Base-by-base conservation (phyloP, 2,888 invertebrate species). In the Electrophaes corylata region DNA sequence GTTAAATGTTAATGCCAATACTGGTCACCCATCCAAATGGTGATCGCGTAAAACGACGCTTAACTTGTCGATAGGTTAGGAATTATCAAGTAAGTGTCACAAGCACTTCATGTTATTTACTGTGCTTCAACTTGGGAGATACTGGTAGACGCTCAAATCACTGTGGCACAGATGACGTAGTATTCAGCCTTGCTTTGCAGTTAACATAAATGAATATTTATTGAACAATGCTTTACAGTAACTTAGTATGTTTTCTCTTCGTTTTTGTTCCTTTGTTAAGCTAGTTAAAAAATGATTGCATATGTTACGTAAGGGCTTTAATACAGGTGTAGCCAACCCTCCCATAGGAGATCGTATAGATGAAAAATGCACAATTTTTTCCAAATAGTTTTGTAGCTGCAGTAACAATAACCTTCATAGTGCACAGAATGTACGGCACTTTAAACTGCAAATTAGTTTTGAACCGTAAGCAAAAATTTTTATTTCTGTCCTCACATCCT, bases 161-260 rank as follows among this genome's bases (percentile, higher is more conserved):
- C 67, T 70, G 62, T 71, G 70, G 66, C 72, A 68, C 64, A 64
- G 58, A 69, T 76, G 76, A 77, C 73, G 73, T 72, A 26, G 5
- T 66, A 67, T 72, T 64, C 73, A 80, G 72, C 79, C 78, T 78
- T 81, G 79, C 73, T 69, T 65, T 3, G 65, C 66, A 73, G 66
- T 79, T 77, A 79, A 72, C 72, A 79, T 78, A 76, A 70, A 79
- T 83, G 76, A 81, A 81, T 83, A 82, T 80, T 79, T 73, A 79
- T 68, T 66, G 68, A 71, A 76, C 69, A 75, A 75, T 70, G 69
- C 62, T 68, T 54, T 49, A 59, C 58, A 60, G 39, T 64, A 64
- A 60, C 58, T 64, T 62, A 57, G 66, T 67, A 71, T 66, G 65
- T 71, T 75, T 74, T 75, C 70, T 72, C 70, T 68, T 67, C 56